These are phyloP conservation scores for human (Homo sapiens) DNA, from an alignment of 2,113 vertebrate species.

Conservation along the genomic window GRCh38 chrX:123206001-123206500, in stretches of 20 bases:
- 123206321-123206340: constrained; percentile 89
- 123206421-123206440: constrained; percentile 86
- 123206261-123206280: constrained; percentile 85
- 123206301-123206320: constrained; percentile 80
- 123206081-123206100: constrained; percentile 56
- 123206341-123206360: constrained; percentile 91
- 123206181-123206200: not conserved
- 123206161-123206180: constrained; percentile 48
- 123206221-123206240: constrained; percentile 55
- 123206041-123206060: not conserved
- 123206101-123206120: constrained; percentile 16
- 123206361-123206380: constrained; percentile 85
- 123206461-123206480: constrained; percentile 80
- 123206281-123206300: constrained; percentile 84
- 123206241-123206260: constrained; percentile 72
- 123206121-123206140: constrained; percentile 40
- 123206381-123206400: constrained; percentile 83
- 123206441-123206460: constrained; percentile 76
- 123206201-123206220: not conserved
- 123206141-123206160: constrained; percentile 9
- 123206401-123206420: constrained; percentile 82
- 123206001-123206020: not conserved
- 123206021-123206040: constrained; percentile 51
- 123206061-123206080: constrained; percentile 33
- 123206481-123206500: constrained; percentile 73